Base-by-base conservation (phyloP, 2,113 vertebrate species). In the Condylura cristata region DNA sequence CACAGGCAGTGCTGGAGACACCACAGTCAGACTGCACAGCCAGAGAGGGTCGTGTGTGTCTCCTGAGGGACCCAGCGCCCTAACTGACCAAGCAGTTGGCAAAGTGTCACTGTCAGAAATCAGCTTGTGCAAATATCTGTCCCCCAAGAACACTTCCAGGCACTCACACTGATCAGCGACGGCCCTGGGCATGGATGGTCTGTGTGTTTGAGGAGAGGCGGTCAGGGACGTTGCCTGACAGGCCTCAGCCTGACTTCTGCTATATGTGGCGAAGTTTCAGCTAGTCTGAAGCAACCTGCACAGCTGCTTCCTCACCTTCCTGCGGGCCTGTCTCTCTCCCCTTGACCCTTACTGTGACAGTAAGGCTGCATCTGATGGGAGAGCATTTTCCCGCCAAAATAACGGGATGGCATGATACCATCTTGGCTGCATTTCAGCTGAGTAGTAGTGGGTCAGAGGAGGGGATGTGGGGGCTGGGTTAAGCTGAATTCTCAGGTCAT, bases 81-180 rank as follows among this genome's bases (percentile, higher is more conserved):
- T 68, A 32, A 68, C 9, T 65, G 37, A 44, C 28, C 80, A 60
- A 48, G 46, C 10, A 65, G 1, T 8, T 24, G 24, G 66, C 58
- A 83, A 63, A 85, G 4, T 9, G 8, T 48, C n/a, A 65, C 32
- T 5, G 12, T 37, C 9, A 76, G 56, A 37, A 51, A 53, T 68
- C 9, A n/a, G 37, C 81, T 60, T 80, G 18, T 34, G 1, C 75
- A 12, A 10, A 51, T 71, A 48, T 61, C 26, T 39, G 10, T 51
- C 71, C 2, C 24, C 32, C n/a, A 71, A 72, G 37, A 74, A 82
- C 60, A 22, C 10, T 39, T 80, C 88, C 60, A 81, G 5, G 65
- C 70, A 88, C 58, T 80, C 93, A 80, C 85, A 90, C 37, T 51
- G 83, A 75, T 37, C 66, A 39, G 46, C 32, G 79, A 76, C 75